Conservation (phyloP, 2,797 vertebrate species). For the Micrastur ruficollis region DNA sequence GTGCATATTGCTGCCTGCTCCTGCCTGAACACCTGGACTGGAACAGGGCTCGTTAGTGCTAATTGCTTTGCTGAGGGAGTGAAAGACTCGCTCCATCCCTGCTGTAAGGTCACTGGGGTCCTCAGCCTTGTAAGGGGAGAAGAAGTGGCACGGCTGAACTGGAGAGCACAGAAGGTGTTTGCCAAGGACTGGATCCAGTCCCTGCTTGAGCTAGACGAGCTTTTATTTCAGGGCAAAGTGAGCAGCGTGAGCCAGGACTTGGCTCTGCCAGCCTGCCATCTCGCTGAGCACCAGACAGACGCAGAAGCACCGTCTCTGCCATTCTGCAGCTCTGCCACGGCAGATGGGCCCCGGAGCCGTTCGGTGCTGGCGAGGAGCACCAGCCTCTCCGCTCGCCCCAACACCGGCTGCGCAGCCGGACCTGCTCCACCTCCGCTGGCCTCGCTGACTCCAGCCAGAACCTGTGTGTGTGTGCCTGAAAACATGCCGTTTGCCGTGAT, state of each 20-base stretch:
- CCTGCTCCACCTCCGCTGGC: not conserved
- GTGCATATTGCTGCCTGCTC: not conserved
- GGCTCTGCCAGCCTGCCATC: not conserved
- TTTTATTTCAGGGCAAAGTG: not conserved
- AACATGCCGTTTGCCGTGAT: not conserved
- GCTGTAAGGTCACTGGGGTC: not conserved
- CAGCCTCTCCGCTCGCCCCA: not conserved
- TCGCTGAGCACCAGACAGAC: not conserved
- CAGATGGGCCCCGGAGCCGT: not conserved
- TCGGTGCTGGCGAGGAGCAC: not conserved
- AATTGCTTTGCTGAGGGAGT: not conserved
- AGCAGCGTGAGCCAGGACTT: not conserved
- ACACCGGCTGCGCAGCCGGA: not conserved
- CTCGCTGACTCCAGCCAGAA: not conserved
- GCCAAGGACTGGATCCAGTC: not conserved
- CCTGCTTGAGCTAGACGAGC: accelerated
- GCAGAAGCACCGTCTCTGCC: not conserved
- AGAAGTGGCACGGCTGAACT: not conserved
- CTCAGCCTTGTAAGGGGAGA: not conserved
- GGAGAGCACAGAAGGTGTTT: not conserved
- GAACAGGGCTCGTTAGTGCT: not conserved
- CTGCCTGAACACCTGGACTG: not conserved
- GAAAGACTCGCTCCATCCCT: not conserved
- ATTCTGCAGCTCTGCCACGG: not conserved
- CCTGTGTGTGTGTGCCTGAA: not conserved